phyloP scores from a whole-genome alignment of 2,113 vertebrate genomes.

The Sorex fumeus region DNA sequence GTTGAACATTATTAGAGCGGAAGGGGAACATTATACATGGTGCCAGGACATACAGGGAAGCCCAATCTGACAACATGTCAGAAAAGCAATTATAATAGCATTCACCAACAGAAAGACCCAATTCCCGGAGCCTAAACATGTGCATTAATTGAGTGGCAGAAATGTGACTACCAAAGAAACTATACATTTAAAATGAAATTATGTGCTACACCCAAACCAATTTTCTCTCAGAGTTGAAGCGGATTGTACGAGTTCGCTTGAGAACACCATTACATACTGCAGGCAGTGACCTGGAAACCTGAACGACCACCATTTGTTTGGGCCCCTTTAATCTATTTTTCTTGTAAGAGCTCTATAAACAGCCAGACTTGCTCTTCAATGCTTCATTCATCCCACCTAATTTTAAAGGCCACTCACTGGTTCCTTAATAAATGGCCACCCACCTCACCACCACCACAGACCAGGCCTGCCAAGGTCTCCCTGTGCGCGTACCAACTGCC shows the following conservation, averaged over 20 bases:
- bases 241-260: background rate
- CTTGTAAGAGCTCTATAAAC: constrained; percentile 49
- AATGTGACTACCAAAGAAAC: background rate
- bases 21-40: background rate
- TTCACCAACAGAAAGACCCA: constrained; percentile 28
- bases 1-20: background rate
- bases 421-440: constrained; percentile 70
- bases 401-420: constrained; percentile 73
- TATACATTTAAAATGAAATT: background rate
- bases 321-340: constrained; percentile 26
- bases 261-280: constrained; percentile 62
- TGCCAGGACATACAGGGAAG: background rate
- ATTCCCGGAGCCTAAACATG: background rate
- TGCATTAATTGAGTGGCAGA: background rate
- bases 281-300: constrained; percentile 66
- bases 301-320: constrained; percentile 33
- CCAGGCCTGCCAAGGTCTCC: background rate
- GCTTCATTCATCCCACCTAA: constrained; percentile 55
- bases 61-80: background rate
- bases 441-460: background rate
- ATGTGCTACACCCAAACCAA: background rate
- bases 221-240: background rate
- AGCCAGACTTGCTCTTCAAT: constrained; percentile 43
- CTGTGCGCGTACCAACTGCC: constrained; percentile 12
- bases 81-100: background rate